A percentile compares a stretch with the other conserved stretches of the same genome.
phyloP scores from a whole-genome alignment of 2,113 vertebrate genomes.

The Ophthalmolycus amberensis region DNA sequence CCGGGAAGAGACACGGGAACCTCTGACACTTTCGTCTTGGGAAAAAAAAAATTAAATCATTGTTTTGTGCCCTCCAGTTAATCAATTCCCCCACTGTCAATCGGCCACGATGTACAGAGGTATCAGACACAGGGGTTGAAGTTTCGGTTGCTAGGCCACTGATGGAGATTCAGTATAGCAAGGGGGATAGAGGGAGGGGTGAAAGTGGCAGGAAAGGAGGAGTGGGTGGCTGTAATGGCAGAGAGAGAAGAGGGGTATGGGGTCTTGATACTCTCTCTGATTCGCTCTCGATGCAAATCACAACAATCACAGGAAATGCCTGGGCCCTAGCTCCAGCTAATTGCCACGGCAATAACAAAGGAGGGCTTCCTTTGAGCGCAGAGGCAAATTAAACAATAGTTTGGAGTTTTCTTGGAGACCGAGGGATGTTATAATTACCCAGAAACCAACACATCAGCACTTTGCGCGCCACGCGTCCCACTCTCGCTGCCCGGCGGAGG shows the following conservation, averaged over 20 bases:
- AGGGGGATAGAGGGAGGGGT: not conserved
- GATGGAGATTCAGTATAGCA: slow-evolving; percentile 48
- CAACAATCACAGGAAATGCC: slow-evolving; percentile 85
- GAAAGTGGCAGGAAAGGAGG: slow-evolving; percentile 46
- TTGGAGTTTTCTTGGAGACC: slow-evolving; percentile 79
- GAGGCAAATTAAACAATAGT: slow-evolving; percentile 84
- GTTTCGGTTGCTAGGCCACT: slow-evolving; percentile 69
- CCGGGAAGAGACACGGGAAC: slow-evolving; percentile 16
- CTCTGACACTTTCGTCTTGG: slow-evolving; percentile 3
- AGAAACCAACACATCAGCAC: slow-evolving; percentile 83
- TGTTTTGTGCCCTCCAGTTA: slow-evolving; percentile 30
- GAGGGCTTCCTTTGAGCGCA: slow-evolving; percentile 78
- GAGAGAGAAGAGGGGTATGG: slow-evolving; percentile 43
- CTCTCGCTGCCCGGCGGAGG: slow-evolving; percentile 63
- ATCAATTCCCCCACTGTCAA: slow-evolving; percentile 35
- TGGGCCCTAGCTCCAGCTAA: slow-evolving; percentile 78
- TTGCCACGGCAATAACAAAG: slow-evolving; percentile 84
- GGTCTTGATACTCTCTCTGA: slow-evolving; percentile 71
- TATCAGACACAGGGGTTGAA: slow-evolving; percentile 34
- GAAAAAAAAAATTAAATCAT: not conserved
- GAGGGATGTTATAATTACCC: slow-evolving; percentile 84
- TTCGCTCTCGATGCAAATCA: slow-evolving; percentile 84
- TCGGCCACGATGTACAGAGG: slow-evolving; percentile 7
- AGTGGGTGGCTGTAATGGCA: slow-evolving; percentile 40
- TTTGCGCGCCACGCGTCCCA: slow-evolving; percentile 72